Conservation (phyloP, 2,888 invertebrate genomes). For the Calameuta idolon region DNA sequence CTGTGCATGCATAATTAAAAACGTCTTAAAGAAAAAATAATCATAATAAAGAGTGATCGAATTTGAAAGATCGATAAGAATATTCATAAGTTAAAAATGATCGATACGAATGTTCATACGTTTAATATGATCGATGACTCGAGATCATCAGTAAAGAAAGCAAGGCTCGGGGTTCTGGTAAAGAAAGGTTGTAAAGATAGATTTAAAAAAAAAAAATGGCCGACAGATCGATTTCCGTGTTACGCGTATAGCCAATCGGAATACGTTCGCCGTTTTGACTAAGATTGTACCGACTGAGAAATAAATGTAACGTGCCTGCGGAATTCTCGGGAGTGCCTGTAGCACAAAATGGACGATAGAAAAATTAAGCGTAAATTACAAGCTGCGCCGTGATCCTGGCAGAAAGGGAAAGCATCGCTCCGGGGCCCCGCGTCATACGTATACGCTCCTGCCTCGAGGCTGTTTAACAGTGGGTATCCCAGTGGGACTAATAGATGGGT, state of each 20-base stretch:
- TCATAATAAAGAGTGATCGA: neutral
- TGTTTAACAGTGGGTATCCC: constrained; percentile 5
- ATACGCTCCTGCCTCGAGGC: constrained; percentile 25
- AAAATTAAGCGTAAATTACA: constrained; percentile 30
- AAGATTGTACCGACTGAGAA: neutral
- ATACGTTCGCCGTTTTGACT: neutral
- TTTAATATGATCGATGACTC: neutral
- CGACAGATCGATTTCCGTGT: neutral
- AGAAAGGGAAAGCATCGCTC: constrained; percentile 34
- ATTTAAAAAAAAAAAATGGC: neutral
- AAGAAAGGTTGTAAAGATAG: neutral
- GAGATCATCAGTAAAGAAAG: neutral
- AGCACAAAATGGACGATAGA: constrained; percentile 13
- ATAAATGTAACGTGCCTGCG: neutral
- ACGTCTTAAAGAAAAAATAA: neutral
- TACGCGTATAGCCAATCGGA: neutral
- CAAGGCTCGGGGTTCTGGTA: neutral
- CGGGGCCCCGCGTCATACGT: constrained; percentile 25
- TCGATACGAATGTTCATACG: neutral
- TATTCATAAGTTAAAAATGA: too few relatives aligned
- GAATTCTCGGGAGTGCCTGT: neutral
- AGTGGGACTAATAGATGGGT: neutral
- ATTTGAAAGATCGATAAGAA: neutral
- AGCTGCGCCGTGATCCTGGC: constrained; percentile 18
- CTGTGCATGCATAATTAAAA: too few relatives aligned